A percentile compares a stretch with the other conserved stretches of the same genome.
phyloP scores from a whole-genome alignment of 2,113 vertebrate species.

The Oryzias javanicus region DNA sequence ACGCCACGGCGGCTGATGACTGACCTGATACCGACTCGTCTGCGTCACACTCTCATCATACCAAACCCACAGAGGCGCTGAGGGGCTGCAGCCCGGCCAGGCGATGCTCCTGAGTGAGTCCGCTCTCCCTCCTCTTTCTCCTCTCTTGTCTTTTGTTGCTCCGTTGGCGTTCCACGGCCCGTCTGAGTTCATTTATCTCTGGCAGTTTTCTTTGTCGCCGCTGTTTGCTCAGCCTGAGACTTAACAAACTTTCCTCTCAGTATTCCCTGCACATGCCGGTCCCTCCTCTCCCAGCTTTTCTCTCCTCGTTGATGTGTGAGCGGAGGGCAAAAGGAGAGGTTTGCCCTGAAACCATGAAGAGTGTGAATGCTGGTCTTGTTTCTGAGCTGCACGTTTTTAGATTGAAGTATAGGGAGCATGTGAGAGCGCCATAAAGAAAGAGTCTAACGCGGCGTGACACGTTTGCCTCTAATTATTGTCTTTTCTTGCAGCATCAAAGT shows the following conservation, averaged over 20 bases:
- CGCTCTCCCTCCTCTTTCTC: constrained; percentile 26
- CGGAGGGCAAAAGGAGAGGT: constrained; percentile 37
- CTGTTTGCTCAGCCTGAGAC: constrained; percentile 53
- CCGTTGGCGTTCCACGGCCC: constrained; percentile 36
- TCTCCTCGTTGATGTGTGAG: constrained; percentile 27
- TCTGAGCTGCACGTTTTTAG: no score
- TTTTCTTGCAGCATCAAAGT: no score
- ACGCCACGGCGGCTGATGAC: constrained; percentile 50
- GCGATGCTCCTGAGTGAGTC: constrained; percentile 66
- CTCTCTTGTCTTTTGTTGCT: constrained; percentile 28
- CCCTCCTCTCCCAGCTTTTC: constrained; percentile 28
- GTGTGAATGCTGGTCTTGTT: no score
- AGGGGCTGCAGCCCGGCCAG: constrained; percentile 22
- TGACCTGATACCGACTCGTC: constrained; percentile 32
- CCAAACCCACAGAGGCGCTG: constrained; percentile 16
- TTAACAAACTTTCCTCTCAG: constrained; percentile 63
- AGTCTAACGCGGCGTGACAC: no score
- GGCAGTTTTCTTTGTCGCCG: constrained; percentile 26
- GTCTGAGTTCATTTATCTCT: constrained; percentile 55
- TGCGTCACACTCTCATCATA: constrained; percentile 42
- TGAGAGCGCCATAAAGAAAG: no score
- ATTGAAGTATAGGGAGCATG: no score
- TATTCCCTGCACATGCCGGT: constrained; percentile 51
- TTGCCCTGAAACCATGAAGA: constrained; percentile 26
- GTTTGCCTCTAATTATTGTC: no score